These are phyloP conservation scores for Cololabis saira DNA, from an alignment of 2,113 vertebrate genomes.

Conservation along the genomic window DNA sequence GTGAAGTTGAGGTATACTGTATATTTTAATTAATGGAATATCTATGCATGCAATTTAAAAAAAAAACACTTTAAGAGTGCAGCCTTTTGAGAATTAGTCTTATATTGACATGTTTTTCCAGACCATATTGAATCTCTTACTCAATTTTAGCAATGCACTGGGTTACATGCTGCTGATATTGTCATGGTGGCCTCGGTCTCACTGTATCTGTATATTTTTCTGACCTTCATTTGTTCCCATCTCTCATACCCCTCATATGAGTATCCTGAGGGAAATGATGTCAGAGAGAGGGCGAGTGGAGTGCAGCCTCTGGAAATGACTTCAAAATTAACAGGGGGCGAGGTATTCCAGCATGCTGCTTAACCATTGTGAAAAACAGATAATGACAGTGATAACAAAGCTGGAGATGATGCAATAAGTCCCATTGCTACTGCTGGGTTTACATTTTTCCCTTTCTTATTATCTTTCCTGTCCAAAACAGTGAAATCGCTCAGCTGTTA, in stretches of 20 bases:
- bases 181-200: constrained; percentile 26
- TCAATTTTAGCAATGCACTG: constrained; percentile 1
- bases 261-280: constrained; percentile 57
- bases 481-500: background rate
- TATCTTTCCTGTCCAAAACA: background rate
- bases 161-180: constrained; percentile 37
- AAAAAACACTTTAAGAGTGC: constrained; percentile 17
- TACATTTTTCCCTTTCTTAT: constrained; percentile 1
- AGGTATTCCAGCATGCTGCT: constrained; percentile 28
- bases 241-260: constrained; percentile 35
- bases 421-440: constrained; percentile 24
- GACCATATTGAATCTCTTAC: background rate
- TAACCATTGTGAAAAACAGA: constrained; percentile 67
- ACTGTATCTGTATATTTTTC: constrained; percentile 28
- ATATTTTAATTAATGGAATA: constrained; percentile 36
- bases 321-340: constrained; percentile 54
- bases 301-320: constrained; percentile 44
- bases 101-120: constrained; percentile 1
- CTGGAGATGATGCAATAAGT: constrained; percentile 45
- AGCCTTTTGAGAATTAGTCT: constrained; percentile 9
- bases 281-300: constrained; percentile 34
- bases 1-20: constrained; percentile 14
- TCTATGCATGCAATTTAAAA: constrained; percentile 40
- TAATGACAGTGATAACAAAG: constrained; percentile 65
- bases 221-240: constrained; percentile 71